Base-by-base conservation (phyloP, 2,888 invertebrate genomes). In the Euzophera pinguis region DNA sequence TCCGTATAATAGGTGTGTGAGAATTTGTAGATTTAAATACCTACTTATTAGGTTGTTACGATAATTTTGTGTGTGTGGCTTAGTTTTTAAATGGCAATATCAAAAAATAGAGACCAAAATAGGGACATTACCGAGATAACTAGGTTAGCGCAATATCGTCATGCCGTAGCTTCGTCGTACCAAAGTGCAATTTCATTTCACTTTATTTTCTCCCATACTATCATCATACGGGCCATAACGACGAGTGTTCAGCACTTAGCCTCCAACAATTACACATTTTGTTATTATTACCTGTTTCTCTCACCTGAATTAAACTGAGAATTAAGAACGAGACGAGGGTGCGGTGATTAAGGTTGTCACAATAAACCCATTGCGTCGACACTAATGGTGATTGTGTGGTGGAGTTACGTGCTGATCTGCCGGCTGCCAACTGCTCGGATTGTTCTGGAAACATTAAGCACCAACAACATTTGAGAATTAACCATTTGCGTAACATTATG, bases 291-390 rank as follows among this genome's bases (percentile, higher is more conserved):
- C 50, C 42, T 50, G 47, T 57, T 57, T 61, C 53, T 56, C 59
- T 61, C 57, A 56, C 58, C 58, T 60, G 57, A 62, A 59, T 57
- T 60, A 39, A 64, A 64, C 59, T 55, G 54, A 53, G 56, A 65
- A 65, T 61, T 56, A 63, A 63, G 32, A 59, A 55, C 53, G 56
- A 57, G 58, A 62, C 60, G 63, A 70, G 59, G 63, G 68, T 37
- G 64, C 67, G 63, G 67, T 69, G 65, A 72, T 70, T 72, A 67
- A 69, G 67, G 64, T 64, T 65, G 66, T 68, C 64, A 70, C 68
- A 63, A 62, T 71, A 67, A 67, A 69, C 22, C 51, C 51, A 51
- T 51, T 51, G 42, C 27, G 12, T 62, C 56, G 68, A 67, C 70
- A 59, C 63, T 70, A 71, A 72, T 71, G 69, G 65, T 72, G 65